Evolutionary conservation across 2,113 vertebrate genomes (phyloP).

Genomic region (Siphamia tubifer): DNA sequence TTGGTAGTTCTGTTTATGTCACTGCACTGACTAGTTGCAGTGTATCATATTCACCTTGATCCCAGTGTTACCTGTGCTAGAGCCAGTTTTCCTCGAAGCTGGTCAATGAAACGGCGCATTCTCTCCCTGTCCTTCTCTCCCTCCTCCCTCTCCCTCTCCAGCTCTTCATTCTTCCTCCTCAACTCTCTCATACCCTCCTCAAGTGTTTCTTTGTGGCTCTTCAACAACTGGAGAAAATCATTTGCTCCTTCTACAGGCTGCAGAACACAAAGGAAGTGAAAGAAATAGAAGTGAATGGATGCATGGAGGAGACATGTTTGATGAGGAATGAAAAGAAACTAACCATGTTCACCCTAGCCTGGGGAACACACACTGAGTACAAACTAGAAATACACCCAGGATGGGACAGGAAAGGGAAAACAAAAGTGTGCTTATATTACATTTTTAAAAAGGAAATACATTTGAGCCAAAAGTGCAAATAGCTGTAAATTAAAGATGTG

Average conservation of each 20-base stretch:
- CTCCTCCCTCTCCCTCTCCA: slow-evolving; percentile 68
- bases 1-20: not conserved
- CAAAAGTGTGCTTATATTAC: no score
- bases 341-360: not conserved
- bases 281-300: not conserved
- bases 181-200: slow-evolving; percentile 76
- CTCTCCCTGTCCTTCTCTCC: slow-evolving; percentile 65
- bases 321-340: not conserved
- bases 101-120: slow-evolving; percentile 67
- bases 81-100: slow-evolving; percentile 61
- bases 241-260: slow-evolving; percentile 75
- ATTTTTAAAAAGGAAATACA: not conserved
- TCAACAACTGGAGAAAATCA: slow-evolving; percentile 76
- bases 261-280: not conserved
- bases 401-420: not conserved
- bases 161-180: slow-evolving; percentile 73
- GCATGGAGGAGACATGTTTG: not conserved
- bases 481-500: not conserved
- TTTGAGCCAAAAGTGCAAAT: not conserved
- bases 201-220: slow-evolving; percentile 79
- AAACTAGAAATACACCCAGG: not conserved
- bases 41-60: no score
- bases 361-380: not conserved
- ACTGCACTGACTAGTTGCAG: not conserved
- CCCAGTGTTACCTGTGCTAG: slow-evolving; percentile 65